Percentiles rank a stretch among this genome's conserved stretches.
Conservation (phyloP, 1,140 invertebrate genomes). For the Aphaenogaster floridana region DNA sequence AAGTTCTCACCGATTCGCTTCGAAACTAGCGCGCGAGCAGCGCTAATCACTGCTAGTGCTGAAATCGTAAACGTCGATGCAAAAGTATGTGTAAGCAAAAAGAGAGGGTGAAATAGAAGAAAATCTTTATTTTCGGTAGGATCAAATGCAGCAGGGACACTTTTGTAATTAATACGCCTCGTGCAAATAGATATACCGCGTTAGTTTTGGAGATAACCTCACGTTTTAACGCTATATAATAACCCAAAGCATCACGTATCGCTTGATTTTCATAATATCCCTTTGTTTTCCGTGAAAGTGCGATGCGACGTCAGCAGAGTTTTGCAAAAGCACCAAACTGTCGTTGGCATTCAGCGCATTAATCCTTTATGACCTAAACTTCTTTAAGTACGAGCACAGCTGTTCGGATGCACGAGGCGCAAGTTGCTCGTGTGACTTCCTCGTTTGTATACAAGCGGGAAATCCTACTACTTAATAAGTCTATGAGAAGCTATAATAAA, state of each 20-base stretch:
- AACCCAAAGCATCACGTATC: not conserved
- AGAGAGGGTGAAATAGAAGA: not conserved
- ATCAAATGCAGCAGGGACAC: not conserved
- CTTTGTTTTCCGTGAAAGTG: constrained; percentile 3
- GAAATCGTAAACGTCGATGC: not conserved
- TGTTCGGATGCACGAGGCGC: constrained; percentile 29
- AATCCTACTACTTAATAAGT: constrained; percentile 42
- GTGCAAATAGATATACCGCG: no score
- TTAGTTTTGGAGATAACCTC: not conserved
- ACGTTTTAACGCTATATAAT: not conserved
- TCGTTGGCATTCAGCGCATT: constrained; percentile 48
- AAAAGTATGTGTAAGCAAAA: not conserved
- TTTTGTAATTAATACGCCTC: not conserved
- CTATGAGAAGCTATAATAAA: constrained; percentile 24
- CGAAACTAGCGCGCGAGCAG: not conserved
- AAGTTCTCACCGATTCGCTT: constrained; percentile 26
- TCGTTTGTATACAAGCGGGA: constrained; percentile 13
- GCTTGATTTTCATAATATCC: constrained; percentile 8
- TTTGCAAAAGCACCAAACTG: constrained; percentile 20
- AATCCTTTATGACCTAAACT: constrained; percentile 49
- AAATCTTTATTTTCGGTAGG: not conserved
- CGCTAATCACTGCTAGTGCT: not conserved
- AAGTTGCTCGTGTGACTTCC: constrained; percentile 4
- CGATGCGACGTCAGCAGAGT: constrained; percentile 13
- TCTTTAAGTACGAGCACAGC: constrained; percentile 46